Conservation (phyloP, 2,113 vertebrate genomes). For the Hystrix cristata region DNA sequence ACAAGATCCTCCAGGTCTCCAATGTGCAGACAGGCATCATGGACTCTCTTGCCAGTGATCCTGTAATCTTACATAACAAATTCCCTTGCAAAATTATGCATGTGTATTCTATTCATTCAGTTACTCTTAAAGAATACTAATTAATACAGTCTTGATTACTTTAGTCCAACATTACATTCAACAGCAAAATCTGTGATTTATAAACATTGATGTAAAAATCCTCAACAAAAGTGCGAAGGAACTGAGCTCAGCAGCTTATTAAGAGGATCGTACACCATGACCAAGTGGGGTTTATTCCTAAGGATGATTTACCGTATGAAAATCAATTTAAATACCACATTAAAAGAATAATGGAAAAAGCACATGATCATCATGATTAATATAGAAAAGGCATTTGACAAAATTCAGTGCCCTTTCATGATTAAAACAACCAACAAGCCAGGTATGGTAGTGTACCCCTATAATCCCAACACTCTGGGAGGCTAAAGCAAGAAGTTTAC, state of each 20-base stretch:
- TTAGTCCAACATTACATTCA: not conserved
- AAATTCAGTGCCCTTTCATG: not conserved
- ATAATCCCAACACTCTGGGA: not conserved
- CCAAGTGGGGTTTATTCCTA: not conserved
- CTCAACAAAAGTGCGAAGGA: not conserved
- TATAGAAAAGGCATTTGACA: not conserved
- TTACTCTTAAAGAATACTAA: too few relatives aligned
- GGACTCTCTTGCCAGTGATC: too few relatives aligned
- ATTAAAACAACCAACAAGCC: too few relatives aligned
- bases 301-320: not conserved
- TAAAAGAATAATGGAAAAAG: not conserved
- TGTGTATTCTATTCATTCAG: too few relatives aligned
- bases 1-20: too few relatives aligned
- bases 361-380: not conserved
- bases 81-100: too few relatives aligned
- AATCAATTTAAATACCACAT: not conserved
- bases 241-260: not conserved
- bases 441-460: too few relatives aligned
- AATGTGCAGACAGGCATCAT: too few relatives aligned
- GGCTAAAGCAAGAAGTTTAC: not conserved
- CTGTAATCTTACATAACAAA: too few relatives aligned
- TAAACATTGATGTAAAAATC: not conserved
- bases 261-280: too few relatives aligned
- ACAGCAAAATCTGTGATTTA: not conserved
- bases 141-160: not conserved